Base-by-base conservation (phyloP, 1,140 invertebrate species). In the Platyura marginata region DNA sequence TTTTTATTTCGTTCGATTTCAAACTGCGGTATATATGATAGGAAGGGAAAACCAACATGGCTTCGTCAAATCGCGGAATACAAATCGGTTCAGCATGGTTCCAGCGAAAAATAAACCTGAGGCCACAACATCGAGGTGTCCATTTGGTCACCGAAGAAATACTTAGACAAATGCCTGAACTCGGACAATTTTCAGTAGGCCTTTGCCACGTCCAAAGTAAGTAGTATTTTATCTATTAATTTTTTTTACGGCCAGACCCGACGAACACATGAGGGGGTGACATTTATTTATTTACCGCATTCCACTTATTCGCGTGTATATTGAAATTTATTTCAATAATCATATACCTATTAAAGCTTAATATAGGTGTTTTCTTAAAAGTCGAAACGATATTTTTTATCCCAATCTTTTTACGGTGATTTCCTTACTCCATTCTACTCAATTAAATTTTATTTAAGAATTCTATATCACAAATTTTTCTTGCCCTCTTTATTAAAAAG, bases 71-170 rank as follows among this genome's bases (percentile, higher is more conserved):
- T 52, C 59, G 50, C 36, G 81, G 83, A 63, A 82, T 91, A 63
- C 86, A 90, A 71, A 85, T 86, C 61, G 82, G 84, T 62, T 86
- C 84, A 61, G 86, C 88, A 63, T 95, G 90, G 90, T 90, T 92
- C 74, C 90, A 95, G 70, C 81, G 83, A 64, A 92, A 92, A 72
- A 81, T 95, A 59, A 91, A 91, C 67, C 72, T 95, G 56, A 76
- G 88, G 61, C 87, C 89, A 50, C 87, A 92, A 64, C 87, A 90
- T 62, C 74, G 90, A 62, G 89, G 90, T 52, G 87, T 93, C 53
- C 91, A 94, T 68, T 72, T 93, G 51, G 86, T 95, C 50, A 93
- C 89, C 41, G 89, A 94, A 63, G 90, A 94, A 72, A 88, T 95
- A 52, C 70, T 93, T 25, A 79, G 84, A 66, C 82, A 89, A 68